Evolutionary conservation across 2,113 vertebrate species (phyloP).

Genomic region (Microcebus jonahi): DNA sequence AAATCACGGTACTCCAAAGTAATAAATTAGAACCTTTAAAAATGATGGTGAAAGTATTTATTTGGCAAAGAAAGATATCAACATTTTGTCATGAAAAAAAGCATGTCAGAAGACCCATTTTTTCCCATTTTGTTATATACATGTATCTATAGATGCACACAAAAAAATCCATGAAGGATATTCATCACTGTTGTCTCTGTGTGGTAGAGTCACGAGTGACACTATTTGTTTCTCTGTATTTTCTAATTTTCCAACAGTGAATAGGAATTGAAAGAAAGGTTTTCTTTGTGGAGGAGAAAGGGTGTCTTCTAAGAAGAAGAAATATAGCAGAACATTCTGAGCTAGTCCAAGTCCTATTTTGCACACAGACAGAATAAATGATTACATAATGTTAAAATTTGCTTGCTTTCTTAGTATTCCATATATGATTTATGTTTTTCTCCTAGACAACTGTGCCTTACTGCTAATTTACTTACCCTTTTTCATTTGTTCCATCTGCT

Average conservation of each 20-base stretch:
- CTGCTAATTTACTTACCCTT: not conserved
- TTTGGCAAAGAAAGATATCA: not conserved
- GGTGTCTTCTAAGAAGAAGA: not conserved
- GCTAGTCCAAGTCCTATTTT: not conserved
- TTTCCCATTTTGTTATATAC: not conserved
- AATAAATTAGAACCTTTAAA: slow-evolving; percentile 11
- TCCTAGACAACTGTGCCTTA: not conserved
- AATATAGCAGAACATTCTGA: not conserved
- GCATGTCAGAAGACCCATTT: not conserved
- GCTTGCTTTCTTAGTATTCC: not conserved
- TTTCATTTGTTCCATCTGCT: not conserved
- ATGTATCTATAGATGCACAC: not conserved
- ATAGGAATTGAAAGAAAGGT: not conserved
- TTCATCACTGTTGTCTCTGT: not conserved
- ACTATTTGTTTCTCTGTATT: not conserved
- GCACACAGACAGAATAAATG: slow-evolving; percentile 13
- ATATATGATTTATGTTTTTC: slow-evolving; percentile 20
- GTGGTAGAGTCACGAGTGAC: not conserved
- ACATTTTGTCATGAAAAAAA: not conserved
- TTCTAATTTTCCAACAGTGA: slow-evolving; percentile 4
- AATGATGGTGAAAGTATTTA: not conserved
- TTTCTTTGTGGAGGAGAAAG: not conserved
- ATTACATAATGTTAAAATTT: not conserved
- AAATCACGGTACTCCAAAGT: not conserved
- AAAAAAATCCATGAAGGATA: not conserved